phyloP scores from a whole-genome alignment of 92 coral and sea anemone genomes.

The Porites lobata region DNA sequence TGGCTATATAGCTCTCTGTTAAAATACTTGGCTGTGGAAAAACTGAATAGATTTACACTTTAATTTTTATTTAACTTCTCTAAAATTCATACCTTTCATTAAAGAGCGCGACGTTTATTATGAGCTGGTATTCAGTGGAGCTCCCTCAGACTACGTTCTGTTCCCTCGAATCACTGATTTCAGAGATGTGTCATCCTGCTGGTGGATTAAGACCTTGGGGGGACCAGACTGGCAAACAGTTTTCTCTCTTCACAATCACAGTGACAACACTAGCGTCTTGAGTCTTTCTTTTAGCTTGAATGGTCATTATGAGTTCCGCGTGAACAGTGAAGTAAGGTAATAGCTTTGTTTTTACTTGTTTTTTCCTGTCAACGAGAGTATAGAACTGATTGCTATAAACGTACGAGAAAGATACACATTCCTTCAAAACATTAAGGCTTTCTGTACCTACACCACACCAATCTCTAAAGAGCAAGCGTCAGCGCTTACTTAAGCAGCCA shows the following conservation, averaged over 20 bases:
- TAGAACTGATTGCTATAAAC: too few relatives aligned
- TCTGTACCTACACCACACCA: too few relatives aligned
- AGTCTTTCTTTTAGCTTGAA: constrained; percentile 4
- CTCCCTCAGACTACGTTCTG: constrained; percentile 12
- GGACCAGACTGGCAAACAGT: constrained; percentile 46
- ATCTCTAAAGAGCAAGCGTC: too few relatives aligned
- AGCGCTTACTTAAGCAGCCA: too few relatives aligned
- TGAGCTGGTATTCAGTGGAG: constrained; percentile 24
- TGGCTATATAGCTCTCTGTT: too few relatives aligned
- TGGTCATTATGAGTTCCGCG: neutral
- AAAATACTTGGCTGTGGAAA: too few relatives aligned
- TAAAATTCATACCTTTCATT: neutral
- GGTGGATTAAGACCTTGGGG: constrained; percentile 65
- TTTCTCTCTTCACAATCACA: constrained; percentile 41
- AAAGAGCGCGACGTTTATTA: constrained; percentile 13
- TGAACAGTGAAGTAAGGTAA: neutral
- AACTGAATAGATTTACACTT: too few relatives aligned
- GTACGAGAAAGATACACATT: too few relatives aligned
- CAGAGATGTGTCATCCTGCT: constrained; percentile 38
- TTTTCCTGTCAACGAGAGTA: neutral
- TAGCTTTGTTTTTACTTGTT: neutral
- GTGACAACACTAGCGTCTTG: constrained; percentile 4
- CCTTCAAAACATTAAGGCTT: too few relatives aligned
- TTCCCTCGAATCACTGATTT: constrained; percentile 42
- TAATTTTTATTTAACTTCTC: too few relatives aligned